Base-by-base conservation (phyloP, 2,888 invertebrate species). In the Syritta pipiens region DNA sequence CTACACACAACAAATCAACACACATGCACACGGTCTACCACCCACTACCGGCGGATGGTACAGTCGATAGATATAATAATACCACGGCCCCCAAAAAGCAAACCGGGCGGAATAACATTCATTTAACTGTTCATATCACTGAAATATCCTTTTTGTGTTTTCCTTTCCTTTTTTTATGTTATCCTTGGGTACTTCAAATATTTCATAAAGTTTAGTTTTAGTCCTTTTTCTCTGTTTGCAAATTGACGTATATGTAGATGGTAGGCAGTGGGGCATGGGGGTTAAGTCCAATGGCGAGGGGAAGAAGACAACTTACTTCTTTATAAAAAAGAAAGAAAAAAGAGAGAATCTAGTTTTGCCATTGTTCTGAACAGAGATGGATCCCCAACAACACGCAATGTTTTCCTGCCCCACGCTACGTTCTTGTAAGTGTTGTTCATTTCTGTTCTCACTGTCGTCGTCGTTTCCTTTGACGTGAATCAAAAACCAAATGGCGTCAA, bases 201-300 rank as follows among this genome's bases (percentile, higher is more conserved):
- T 75, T 75, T 75, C 75, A 75, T 75, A 75, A 75, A 75, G 75
- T 69, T 69, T 75, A 75, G 75, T 75, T 75, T 69, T 62, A 62
- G 75, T 69, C 62, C 53, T 69, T 69, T 46, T 62, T 55, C 68
- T 62, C 26, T 55, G 51, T 62, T 69, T 69, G 69, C 53, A 75
- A 75, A 75, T 75, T 69, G 75, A 75, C 53, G 57, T 49, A 60
- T 74, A 74, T 59, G 28, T 51, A 51, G 20, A 57, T 42, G 57
- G 49, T 46, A 42, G 42, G 53, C 42, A 20, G 46, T 35, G 24
- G 17, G 24, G 7, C 10, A 28, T 20, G 6, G 20, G 42, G 28
- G 10, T 7, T 9, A 10, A 6, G 10, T 7, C 12, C 7, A 12
- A 30, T 9, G 12, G 44, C n/a, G 12, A 57, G 40, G 37, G 5